phyloP scores from a whole-genome alignment of 53 echinoderm and acorn worm genomes.

The Stichopus horrens region DNA sequence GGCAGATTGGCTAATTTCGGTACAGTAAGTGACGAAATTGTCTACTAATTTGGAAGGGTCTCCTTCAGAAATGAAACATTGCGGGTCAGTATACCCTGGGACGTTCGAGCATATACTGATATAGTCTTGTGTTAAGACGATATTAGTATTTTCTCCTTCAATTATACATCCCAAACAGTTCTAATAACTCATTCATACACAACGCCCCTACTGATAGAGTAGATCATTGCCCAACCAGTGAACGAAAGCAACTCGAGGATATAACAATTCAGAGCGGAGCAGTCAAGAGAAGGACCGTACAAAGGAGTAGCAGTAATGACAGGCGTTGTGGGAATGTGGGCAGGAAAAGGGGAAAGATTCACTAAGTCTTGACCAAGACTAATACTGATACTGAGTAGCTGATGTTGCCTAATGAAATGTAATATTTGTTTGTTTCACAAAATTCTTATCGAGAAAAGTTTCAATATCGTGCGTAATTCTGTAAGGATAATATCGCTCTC shows the following conservation, averaged over 20 bases:
- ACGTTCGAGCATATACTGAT: conserved; percentile 26
- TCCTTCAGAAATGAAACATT: conserved; percentile 31
- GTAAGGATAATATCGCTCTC: conserved; percentile 47
- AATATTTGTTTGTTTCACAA: background rate
- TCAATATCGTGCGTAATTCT: conserved; percentile 58
- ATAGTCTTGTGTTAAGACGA: background rate
- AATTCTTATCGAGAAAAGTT: conserved; percentile 33
- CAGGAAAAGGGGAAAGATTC: background rate
- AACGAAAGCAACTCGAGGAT: too few species aligned
- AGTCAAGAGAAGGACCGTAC: too few species aligned
- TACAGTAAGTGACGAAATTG: conserved; percentile 14
- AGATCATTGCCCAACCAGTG: too few species aligned
- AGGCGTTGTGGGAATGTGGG: background rate
- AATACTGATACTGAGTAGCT: background rate
- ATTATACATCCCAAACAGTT: background rate
- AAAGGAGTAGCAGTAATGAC: too few species aligned
- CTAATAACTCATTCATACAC: background rate
- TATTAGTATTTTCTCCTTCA: background rate
- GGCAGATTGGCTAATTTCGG: conserved; percentile 10
- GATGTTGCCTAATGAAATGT: background rate
- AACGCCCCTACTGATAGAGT: too few species aligned
- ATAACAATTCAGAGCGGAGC: too few species aligned
- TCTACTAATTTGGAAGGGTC: background rate
- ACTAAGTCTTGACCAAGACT: background rate
- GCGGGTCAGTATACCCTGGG: conserved; percentile 6